A percentile compares a stretch with the other conserved stretches of the same genome.
Conservation (phyloP, 2,113 vertebrate genomes). For the Pipa parva region DNA sequence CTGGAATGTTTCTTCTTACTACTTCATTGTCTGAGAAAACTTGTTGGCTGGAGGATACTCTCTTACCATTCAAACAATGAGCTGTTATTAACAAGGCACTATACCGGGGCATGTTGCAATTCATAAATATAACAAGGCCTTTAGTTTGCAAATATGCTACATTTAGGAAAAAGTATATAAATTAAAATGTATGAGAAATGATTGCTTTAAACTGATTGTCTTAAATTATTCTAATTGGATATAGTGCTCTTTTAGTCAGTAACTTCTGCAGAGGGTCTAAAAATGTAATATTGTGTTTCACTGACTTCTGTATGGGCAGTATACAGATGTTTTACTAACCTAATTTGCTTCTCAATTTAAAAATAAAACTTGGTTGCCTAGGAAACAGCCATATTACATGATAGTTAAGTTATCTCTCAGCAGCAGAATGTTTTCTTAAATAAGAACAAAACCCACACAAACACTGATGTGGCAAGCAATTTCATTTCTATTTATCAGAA, state of each 20-base stretch:
- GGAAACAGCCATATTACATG: conserved; percentile 64
- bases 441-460: conserved; percentile 48
- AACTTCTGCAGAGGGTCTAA: background rate
- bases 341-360: conserved; percentile 64
- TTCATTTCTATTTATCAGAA: conserved; percentile 49
- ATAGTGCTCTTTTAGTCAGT: background rate
- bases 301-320: conserved; percentile 48
- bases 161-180: no score
- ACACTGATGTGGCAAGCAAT: conserved; percentile 42
- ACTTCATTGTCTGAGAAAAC: no score
- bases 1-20: no score
- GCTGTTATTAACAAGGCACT: no score
- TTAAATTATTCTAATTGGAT: background rate
- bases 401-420: conserved; percentile 55
- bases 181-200: no score
- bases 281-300: conserved; percentile 41
- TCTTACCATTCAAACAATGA: no score
- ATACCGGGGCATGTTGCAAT: no score
- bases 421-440: conserved; percentile 55
- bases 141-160: no score
- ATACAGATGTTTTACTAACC: conserved; percentile 60
- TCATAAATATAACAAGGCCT: no score
- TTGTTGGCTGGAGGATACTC: no score
- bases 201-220: no score
- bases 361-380: conserved; percentile 58